A percentile compares a stretch with the other conserved stretches of the same genome.
Evolutionary conservation across 30 jellyfish, hydroid and myxozoan genomes (phyloP).

Genomic region (Hydractinia symbiolongicarpus): DNA sequence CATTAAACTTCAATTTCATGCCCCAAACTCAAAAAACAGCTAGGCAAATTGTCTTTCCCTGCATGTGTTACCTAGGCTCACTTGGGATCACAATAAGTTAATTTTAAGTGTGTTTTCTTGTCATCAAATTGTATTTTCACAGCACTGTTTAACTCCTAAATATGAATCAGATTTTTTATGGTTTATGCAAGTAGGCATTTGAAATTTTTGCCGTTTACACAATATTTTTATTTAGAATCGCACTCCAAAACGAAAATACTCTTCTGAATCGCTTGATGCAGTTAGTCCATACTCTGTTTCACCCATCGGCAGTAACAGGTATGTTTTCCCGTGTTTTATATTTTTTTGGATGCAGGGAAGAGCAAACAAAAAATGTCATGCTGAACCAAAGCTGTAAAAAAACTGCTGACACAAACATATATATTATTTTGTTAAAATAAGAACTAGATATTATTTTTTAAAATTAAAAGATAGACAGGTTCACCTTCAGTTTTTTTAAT

Average conservation of each 20-base stretch:
- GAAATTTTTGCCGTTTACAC: neutral
- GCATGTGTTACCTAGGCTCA: too few relatives aligned
- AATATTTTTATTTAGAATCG: conserved; percentile 23
- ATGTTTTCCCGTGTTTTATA: neutral
- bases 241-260: conserved; percentile 46
- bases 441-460: neutral
- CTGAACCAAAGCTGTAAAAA: neutral
- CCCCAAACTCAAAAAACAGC: too few relatives aligned
- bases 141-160: too few relatives aligned
- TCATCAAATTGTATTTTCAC: too few relatives aligned
- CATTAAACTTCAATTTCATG: too few relatives aligned
- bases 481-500: neutral
- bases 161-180: too few relatives aligned
- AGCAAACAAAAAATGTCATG: neutral
- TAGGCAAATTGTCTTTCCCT: too few relatives aligned
- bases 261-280: conserved; percentile 56
- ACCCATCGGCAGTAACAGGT: conserved; percentile 76
- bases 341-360: neutral
- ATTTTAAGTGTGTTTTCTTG: too few relatives aligned
- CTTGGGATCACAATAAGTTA: too few relatives aligned
- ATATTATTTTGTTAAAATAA: neutral
- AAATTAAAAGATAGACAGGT: too few relatives aligned
- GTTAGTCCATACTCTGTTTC: conserved; percentile 73
- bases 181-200: too few relatives aligned
- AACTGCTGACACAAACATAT: neutral